A percentile compares a stretch with the other conserved stretches of the same genome.
These are phyloP conservation scores for Lucinisca nassula DNA, from an alignment of 2,888 invertebrate species.

Conservation along the genomic window DNA sequence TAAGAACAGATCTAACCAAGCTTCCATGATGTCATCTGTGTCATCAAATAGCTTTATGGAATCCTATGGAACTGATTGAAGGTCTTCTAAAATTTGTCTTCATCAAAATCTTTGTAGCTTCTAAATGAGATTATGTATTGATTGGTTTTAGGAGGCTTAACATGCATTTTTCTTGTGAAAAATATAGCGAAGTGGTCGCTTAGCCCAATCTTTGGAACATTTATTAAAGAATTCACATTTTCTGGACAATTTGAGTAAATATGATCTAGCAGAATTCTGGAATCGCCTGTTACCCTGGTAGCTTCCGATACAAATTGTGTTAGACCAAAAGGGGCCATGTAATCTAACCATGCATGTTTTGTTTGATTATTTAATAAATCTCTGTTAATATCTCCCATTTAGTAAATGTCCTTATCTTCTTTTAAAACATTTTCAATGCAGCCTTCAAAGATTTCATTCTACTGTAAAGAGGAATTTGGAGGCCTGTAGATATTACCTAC, in stretches of 20 bases:
- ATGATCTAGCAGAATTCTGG: background rate
- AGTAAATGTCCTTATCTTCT: background rate
- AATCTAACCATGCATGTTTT: background rate
- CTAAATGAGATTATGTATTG: background rate
- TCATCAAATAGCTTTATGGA: background rate
- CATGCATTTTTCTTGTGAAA: background rate
- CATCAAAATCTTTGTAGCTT: background rate
- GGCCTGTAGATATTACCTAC: background rate
- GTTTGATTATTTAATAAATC: background rate
- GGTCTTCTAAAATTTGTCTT: background rate
- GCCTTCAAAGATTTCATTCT: background rate
- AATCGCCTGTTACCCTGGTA: background rate
- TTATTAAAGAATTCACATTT: background rate
- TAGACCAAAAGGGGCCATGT: background rate
- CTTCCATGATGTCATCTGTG: background rate
- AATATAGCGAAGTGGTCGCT: background rate
- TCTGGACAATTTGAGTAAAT: background rate
- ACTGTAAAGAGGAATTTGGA: background rate
- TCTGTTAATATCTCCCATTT: background rate
- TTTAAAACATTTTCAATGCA: background rate
- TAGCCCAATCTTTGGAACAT: background rate
- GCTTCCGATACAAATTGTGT: background rate
- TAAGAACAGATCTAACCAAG: background rate
- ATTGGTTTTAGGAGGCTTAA: background rate
- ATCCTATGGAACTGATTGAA: background rate